phyloP scores from a whole-genome alignment of 2,113 vertebrate genomes.

The Pycnonotus jocosus region DNA sequence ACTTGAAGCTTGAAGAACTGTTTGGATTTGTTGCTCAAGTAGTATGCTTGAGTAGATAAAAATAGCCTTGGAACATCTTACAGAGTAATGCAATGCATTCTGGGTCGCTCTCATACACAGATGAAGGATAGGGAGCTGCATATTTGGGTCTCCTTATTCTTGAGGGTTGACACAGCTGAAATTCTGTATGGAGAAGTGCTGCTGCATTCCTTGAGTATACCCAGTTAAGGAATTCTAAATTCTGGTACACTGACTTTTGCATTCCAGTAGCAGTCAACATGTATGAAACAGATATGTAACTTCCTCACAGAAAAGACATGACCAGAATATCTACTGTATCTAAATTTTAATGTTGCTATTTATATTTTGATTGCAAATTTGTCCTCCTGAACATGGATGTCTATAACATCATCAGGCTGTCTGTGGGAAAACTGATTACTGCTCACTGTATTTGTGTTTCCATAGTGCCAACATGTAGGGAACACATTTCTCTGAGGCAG shows the following conservation, averaged over 20 bases:
- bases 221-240: neutral
- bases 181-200: neutral
- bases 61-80: neutral
- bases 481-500: neutral
- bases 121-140: neutral
- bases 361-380: neutral
- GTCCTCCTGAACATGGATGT: neutral
- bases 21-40: neutral
- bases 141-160: neutral
- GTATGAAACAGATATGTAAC: neutral
- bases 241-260: neutral
- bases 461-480: neutral
- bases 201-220: neutral
- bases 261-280: neutral
- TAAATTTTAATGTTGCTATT: neutral
- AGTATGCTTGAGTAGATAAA: neutral
- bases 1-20: neutral
- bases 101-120: neutral
- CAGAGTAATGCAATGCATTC: neutral
- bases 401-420: neutral
- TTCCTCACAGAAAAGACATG: neutral
- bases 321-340: neutral
- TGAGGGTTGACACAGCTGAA: neutral
- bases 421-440: neutral
- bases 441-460: neutral